Conservation (phyloP, 1,140 invertebrate genomes). For the Brachionus asplanchnoidis region DNA sequence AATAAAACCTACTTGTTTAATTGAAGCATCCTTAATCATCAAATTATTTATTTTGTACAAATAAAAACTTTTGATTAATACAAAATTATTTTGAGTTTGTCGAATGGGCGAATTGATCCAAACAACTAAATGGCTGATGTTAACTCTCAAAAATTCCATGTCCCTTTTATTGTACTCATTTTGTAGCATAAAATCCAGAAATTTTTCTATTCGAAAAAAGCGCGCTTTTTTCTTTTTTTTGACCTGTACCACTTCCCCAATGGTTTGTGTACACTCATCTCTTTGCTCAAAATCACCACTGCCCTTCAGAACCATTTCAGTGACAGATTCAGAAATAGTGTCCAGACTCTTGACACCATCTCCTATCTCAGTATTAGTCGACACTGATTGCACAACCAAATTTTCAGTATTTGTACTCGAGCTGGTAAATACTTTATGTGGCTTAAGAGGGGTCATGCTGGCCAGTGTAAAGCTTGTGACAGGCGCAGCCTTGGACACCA, state of each 20-base stretch:
- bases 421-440: background rate
- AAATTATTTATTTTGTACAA: background rate
- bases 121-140: background rate
- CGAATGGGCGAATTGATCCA: background rate
- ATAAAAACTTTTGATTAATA: background rate
- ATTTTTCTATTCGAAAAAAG: slow-evolving; percentile 12
- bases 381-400: background rate
- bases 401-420: slow-evolving; percentile 32
- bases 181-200: background rate
- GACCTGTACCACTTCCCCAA: background rate
- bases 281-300: background rate
- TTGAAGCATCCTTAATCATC: background rate
- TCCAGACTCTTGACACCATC: background rate
- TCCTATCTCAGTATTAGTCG: background rate
- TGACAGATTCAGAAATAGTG: background rate
- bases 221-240: no score
- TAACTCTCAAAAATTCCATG: background rate
- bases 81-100: background rate
- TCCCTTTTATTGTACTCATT: background rate
- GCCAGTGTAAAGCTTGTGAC: background rate
- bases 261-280: background rate
- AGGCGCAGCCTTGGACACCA: background rate
- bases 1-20: background rate
- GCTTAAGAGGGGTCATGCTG: background rate
- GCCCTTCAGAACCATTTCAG: background rate